Conservation (phyloP, 1,140 invertebrate species). For the Thalassaphorura encarpata region DNA sequence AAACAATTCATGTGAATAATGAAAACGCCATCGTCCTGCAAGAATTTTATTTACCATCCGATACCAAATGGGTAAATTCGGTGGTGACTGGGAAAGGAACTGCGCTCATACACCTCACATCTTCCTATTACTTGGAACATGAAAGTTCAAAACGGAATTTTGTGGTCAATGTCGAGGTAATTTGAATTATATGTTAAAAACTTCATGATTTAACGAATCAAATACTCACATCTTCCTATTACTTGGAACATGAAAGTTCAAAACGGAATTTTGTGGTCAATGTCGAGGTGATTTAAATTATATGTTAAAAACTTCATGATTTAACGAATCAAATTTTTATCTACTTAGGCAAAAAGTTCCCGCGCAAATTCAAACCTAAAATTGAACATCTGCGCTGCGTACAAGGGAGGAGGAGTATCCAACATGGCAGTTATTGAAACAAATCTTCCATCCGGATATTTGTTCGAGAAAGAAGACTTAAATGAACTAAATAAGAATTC, state of each 20-base stretch:
- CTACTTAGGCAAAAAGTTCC: too few relatives aligned
- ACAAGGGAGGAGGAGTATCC: constrained; percentile 39
- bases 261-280: constrained; percentile 4
- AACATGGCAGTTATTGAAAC: constrained; percentile 88
- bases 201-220: too few relatives aligned
- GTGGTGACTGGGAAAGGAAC: constrained; percentile 69
- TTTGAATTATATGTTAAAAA: too few relatives aligned
- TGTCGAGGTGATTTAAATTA: constrained; percentile 3
- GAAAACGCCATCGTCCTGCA: constrained; percentile 19
- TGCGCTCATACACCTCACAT: constrained; percentile 69
- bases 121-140: constrained; percentile 73
- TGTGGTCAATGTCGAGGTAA: constrained; percentile 8
- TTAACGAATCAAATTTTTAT: too few relatives aligned
- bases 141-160: constrained; percentile 43
- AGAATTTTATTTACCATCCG: constrained; percentile 39
- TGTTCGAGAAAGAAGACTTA: constrained; percentile 49
- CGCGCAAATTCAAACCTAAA: too few relatives aligned
- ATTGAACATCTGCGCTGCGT: neutral
- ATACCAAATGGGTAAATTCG: constrained; percentile 47
- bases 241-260: constrained; percentile 66
- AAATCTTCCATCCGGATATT: constrained; percentile 70
- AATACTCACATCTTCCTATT: constrained; percentile 70
- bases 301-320: too few relatives aligned
- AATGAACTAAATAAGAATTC: neutral
- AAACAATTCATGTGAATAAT: neutral